Evolutionary conservation across 1,140 invertebrate species (phyloP).

Genomic region (Drosophila leontia): DNA sequence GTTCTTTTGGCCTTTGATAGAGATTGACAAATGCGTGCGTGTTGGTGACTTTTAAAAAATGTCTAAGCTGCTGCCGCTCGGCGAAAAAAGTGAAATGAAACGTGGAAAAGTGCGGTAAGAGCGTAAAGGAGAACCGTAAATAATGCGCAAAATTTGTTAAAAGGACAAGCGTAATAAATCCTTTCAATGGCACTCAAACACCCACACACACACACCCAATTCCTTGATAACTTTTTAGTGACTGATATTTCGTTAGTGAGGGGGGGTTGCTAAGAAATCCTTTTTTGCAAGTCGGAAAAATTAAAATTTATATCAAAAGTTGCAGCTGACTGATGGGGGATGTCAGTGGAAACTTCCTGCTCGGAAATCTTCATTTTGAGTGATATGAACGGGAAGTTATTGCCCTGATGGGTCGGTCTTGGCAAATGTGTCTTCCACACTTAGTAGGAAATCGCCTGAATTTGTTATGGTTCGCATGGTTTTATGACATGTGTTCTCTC

Average conservation of each 20-base stretch:
- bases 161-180: constrained; percentile 81
- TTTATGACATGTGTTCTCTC: constrained; percentile 27
- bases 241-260: constrained; percentile 60
- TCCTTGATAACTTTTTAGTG: constrained; percentile 79
- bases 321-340: constrained; percentile 42
- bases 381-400: constrained; percentile 53
- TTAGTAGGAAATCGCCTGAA: constrained; percentile 20
- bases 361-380: constrained; percentile 47
- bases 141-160: constrained; percentile 83
- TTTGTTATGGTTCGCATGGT: constrained; percentile 8
- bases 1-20: constrained; percentile 54
- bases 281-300: constrained; percentile 51
- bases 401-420: constrained; percentile 22
- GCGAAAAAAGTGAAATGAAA: constrained; percentile 72
- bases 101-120: constrained; percentile 53
- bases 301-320: constrained; percentile 72
- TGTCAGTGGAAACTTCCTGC: constrained; percentile 33
- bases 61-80: constrained; percentile 61
- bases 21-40: constrained; percentile 80
- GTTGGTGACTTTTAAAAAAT: constrained; percentile 83
- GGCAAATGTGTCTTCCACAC: constrained; percentile 12
- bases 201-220: constrained; percentile 46
- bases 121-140: constrained; percentile 56
- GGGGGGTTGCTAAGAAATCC: constrained; percentile 37
- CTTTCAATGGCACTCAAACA: constrained; percentile 63